Conservation (phyloP, 1,140 invertebrate genomes). For the Aphelenchoides fujianensis region DNA sequence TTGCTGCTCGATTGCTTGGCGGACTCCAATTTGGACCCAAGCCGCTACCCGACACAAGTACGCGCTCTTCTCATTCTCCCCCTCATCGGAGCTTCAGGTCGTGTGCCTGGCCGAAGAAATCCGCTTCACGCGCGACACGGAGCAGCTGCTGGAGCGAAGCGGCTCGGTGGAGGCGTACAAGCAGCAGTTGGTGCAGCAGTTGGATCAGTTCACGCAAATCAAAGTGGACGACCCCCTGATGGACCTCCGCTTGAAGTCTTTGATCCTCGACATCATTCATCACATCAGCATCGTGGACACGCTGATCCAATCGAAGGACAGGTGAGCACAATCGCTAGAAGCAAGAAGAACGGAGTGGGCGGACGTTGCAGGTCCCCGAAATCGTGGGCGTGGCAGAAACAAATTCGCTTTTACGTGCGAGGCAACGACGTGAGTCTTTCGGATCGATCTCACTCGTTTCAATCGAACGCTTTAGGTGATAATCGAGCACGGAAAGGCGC, state of each 20-base stretch:
- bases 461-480: too few relatives aligned
- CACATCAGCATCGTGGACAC: slow-evolving; percentile 77
- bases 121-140: slow-evolving; percentile 76
- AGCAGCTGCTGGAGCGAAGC: slow-evolving; percentile 72
- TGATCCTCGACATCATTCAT: slow-evolving; percentile 91
- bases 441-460: too few relatives aligned
- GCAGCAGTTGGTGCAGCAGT: slow-evolving; percentile 66
- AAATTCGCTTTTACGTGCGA: slow-evolving; percentile 73
- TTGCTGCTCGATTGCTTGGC: slow-evolving; percentile 72
- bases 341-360: slow-evolving; percentile 67
- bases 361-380: too few relatives aligned
- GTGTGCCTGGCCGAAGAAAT: slow-evolving; percentile 72
- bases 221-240: slow-evolving; percentile 62
- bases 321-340: background rate
- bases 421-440: too few relatives aligned
- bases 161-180: slow-evolving; percentile 69
- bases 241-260: slow-evolving; percentile 66
- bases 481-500: slow-evolving; percentile 76
- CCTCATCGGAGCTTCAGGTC: slow-evolving; percentile 70
- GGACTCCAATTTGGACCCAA: slow-evolving; percentile 69
- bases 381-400: slow-evolving; percentile 91
- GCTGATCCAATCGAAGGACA: slow-evolving; percentile 69
- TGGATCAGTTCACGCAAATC: slow-evolving; percentile 70
- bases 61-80: too few relatives aligned
- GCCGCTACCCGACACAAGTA: slow-evolving; percentile 75